Evolutionary conservation across 2,888 invertebrate species (phyloP), one percentile per base, ranked within the genome.

Genomic region (Rotaria socialis): DNA sequence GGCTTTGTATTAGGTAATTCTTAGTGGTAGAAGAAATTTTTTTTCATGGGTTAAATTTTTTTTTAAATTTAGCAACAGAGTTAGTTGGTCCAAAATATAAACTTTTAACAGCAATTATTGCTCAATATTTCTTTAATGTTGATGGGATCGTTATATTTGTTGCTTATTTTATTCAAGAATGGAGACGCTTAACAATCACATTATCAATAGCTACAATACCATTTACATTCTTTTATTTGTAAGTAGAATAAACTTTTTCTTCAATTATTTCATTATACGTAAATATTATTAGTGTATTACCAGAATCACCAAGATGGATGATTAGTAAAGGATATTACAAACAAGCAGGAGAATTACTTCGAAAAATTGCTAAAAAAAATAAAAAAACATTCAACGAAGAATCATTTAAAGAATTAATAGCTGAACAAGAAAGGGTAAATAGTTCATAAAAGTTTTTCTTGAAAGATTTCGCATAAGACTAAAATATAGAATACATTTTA

Each of bases 151-250:
- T 87, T 43, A 43, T 87, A 4, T 84, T 84, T 19, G 35, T 85
- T 50, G 87, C 87, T 52, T 87, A 85, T 87, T 87, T 87, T 56
- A 55, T 87, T 52, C 55, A 85, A 41, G 87, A 87, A 41, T 87
- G 87, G 87, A 43, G 87, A 47, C 43, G 50, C 24, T 52, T 87
- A 19, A 56, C 84, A 3, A 56, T 85, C 2, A 43, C 67, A 35
- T 50, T 85, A 19, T 84, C 84, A 8, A 8, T 87, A 75, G 52
- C 52, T 58, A 24, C 85, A 16, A 60, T 87, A 35, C 87, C 87
- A 24, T 85, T 87, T 58, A 67, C 85, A 50, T 80, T 47, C 50
- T 87, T 80, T 56, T 87, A 75, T 85, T 87, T 58, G 87, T 92
- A 90, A 88, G 89, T 87, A 58, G 58, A 10, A 14, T n/a, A 67